Base-by-base conservation (phyloP, 2,113 vertebrate genomes). In the Gila orcuttii region DNA sequence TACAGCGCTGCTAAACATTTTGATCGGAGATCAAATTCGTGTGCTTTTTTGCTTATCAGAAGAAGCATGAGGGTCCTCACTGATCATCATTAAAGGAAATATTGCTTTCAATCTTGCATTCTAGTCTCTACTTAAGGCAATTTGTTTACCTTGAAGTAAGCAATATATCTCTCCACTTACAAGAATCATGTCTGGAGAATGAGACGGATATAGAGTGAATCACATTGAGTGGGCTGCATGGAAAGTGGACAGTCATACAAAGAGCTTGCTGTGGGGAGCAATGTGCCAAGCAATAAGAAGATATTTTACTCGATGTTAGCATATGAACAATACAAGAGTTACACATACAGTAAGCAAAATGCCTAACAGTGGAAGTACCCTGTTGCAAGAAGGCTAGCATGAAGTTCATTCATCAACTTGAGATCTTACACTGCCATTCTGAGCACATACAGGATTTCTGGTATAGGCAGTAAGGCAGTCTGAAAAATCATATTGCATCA, bases 51-150 rank as follows among this genome's bases (percentile, higher is more conserved):
- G 6, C 28, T 57, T 25, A 57, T 4, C 7, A 57, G 31, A 59
- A 79, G 52, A 21, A 79, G 19, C 52, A 79, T 79, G 52, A 77
- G 47, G n/a, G 50, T 39, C 33, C 33, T 79, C 52, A n/a, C 31
- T 79, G 31, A 79, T 39, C 55, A 42, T 23, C 68, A 3, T 69
- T 23, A 69, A 7, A 69, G 33, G 33, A 23, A 39, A 25, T 23
- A 23, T 23, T 71, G 33, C 19, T 71, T 23, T 8, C 4, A 69
- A 69, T 69, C 66, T 36, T 36, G 10, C 31, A 36, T 36, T 39
- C 36, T 21, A 39, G 33, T 23, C 19, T 69, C 66, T 69, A 33
- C 15, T 68, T 36, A 39, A 69, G 33, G 0, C 19, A 23, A 9
- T 23, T 4, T 23, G 33, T 69, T 69, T 39, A 69, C 66, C 19